Conservation (phyloP, 2,113 vertebrate genomes). For the Cromileptes altivelis region DNA sequence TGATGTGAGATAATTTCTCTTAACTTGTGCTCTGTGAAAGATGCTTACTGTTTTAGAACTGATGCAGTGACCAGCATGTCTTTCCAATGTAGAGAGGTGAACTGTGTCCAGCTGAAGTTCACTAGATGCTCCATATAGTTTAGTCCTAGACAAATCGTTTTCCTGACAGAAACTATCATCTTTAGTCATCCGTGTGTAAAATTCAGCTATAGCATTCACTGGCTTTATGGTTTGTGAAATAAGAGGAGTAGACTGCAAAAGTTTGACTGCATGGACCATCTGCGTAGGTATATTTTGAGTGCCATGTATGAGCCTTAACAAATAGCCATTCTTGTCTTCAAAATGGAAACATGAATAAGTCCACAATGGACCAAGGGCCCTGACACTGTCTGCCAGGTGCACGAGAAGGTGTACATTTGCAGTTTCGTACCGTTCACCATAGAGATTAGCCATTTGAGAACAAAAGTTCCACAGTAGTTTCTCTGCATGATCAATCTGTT, state of each 20-base stretch:
- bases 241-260: background rate
- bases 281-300: conserved; percentile 2
- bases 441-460: background rate
- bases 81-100: conserved; percentile 1
- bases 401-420: conserved; percentile 1
- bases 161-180: background rate
- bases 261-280: background rate
- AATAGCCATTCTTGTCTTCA: conserved; percentile 1
- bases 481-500: conserved; percentile 1
- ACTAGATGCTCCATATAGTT: background rate
- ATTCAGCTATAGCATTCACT: background rate
- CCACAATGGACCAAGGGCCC: background rate
- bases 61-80: background rate
- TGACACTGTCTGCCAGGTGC: background rate
- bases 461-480: background rate
- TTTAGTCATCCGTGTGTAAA: background rate
- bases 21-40: background rate
- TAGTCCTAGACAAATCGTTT: background rate
- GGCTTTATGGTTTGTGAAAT: conserved; percentile 1
- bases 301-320: conserved; percentile 2
- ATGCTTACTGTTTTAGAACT: background rate
- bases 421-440: conserved; percentile 1
- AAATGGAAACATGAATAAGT: conserved; percentile 1
- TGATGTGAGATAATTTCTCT: background rate
- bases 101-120: background rate